phyloP scores from a whole-genome alignment of 1,140 invertebrate genomes.

The Calephelis nemesis region DNA sequence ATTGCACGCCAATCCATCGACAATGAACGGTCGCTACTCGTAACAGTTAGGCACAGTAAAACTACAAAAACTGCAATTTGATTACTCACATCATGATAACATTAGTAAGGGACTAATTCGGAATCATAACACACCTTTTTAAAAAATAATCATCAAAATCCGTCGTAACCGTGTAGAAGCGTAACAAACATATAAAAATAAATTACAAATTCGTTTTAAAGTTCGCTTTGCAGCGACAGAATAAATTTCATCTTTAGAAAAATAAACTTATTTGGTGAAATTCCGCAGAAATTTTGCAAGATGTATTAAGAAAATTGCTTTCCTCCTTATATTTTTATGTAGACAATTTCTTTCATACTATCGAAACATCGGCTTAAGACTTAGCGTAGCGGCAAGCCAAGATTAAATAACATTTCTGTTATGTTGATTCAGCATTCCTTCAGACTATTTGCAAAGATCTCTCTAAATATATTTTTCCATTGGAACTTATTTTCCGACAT shows the following conservation, averaged over 20 bases:
- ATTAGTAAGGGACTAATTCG: no score
- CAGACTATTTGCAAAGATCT: slow-evolving; percentile 41
- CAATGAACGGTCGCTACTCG: no score
- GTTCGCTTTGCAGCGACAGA: background rate
- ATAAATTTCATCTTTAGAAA: background rate
- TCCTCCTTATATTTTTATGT: slow-evolving; percentile 28
- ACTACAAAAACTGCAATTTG: no score
- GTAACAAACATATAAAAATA: background rate
- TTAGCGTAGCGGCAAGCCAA: slow-evolving; percentile 40
- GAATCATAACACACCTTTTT: no score
- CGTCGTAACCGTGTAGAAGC: no score
- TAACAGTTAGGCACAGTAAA: no score
- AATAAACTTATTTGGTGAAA: slow-evolving; percentile 2
- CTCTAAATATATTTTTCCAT: slow-evolving; percentile 32
- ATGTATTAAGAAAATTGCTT: slow-evolving; percentile 16
- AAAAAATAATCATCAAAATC: no score
- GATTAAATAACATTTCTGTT: slow-evolving; percentile 61
- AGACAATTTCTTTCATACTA: slow-evolving; percentile 33
- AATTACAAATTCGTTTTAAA: background rate
- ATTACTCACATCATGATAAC: no score
- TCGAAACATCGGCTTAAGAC: slow-evolving; percentile 37
- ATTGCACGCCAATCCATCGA: no score
- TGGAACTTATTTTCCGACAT: background rate
- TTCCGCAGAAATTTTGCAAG: slow-evolving; percentile 10
- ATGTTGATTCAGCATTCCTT: slow-evolving; percentile 46